phyloP scores from a whole-genome alignment of 2,797 vertebrate species.

The Margarornis squamiger region DNA sequence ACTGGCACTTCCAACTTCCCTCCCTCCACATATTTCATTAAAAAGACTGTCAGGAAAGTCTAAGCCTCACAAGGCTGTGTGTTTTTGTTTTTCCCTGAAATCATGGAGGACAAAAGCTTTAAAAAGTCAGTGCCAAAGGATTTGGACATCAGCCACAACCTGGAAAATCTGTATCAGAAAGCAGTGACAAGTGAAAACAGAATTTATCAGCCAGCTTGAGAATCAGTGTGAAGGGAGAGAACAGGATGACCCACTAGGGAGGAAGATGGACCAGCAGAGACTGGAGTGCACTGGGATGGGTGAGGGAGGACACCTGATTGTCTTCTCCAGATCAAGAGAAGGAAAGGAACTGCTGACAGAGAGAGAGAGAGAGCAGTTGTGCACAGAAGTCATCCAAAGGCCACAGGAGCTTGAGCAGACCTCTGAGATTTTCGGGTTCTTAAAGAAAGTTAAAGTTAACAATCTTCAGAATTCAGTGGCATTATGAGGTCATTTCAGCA shows the following conservation, averaged over 20 bases:
- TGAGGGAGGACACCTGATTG: not conserved
- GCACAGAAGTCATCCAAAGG: not conserved
- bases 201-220: not conserved
- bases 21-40: not conserved
- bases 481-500: not conserved
- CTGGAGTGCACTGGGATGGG: not conserved
- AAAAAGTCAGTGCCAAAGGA: not conserved
- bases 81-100: not conserved
- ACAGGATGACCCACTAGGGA: not conserved
- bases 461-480: not conserved
- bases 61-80: not conserved
- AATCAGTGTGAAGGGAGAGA: not conserved
- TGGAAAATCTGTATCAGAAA: not conserved
- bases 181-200: not conserved
- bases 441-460: not conserved
- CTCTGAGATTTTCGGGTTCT: not conserved
- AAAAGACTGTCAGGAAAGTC: not conserved
- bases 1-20: not conserved
- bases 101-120: not conserved
- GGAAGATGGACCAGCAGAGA: not conserved
- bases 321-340: not conserved
- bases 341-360: not conserved
- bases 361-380: not conserved
- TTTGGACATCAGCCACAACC: not conserved
- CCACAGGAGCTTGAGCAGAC: not conserved